Conservation (phyloP, 2,888 invertebrate species). For the Platerodrilus igneus region DNA sequence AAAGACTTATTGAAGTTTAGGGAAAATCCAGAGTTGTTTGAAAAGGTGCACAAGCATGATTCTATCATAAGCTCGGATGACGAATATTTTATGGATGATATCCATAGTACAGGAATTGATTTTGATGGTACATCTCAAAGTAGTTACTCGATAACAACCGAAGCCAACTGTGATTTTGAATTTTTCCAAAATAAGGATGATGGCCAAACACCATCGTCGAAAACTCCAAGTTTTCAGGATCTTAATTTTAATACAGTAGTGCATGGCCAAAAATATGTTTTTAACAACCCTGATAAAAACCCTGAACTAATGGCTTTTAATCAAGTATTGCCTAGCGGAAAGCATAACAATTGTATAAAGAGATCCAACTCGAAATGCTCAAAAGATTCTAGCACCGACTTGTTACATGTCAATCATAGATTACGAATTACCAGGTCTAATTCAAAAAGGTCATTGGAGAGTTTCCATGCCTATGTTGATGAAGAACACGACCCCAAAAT, state of each 20-base stretch:
- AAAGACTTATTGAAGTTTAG: constrained; percentile 28
- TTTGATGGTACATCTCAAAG: constrained; percentile 42
- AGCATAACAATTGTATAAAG: constrained; percentile 9
- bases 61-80: constrained; percentile 33
- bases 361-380: constrained; percentile 8
- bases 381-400: constrained; percentile 6
- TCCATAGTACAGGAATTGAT: constrained; percentile 34
- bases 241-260: constrained; percentile 1
- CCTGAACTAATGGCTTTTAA: constrained; percentile 10
- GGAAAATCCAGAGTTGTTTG: constrained; percentile 23
- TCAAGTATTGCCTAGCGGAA: constrained; percentile 4
- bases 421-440: constrained; percentile 40
- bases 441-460: constrained; percentile 44
- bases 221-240: no score
- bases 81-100: constrained; percentile 45
- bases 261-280: constrained; percentile 5
- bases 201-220: constrained; percentile 11
- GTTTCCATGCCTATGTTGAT: constrained; percentile 41
- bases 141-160: constrained; percentile 58
- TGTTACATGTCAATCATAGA: constrained; percentile 12
- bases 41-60: constrained; percentile 12
- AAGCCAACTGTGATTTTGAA: constrained; percentile 61
- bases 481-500: constrained; percentile 26
- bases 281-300: constrained; percentile 7
- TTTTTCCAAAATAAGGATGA: constrained; percentile 50